Evolutionary conservation across 1,140 invertebrate species (phyloP).

Genomic region (Drosophila nannoptera): DNA sequence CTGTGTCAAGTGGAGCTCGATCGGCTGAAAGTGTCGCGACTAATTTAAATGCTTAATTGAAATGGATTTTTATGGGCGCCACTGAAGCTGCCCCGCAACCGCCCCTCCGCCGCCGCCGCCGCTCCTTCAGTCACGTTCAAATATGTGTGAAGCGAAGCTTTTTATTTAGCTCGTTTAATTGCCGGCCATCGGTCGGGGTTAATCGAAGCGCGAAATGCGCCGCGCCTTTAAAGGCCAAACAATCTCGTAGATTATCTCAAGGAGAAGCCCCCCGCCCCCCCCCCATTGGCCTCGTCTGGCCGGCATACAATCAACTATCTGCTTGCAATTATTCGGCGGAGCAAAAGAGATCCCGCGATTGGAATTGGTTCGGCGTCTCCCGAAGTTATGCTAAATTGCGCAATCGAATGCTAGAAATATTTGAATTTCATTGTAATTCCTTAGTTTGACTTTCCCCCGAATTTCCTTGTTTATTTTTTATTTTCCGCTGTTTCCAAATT

Average conservation of each 20-base stretch:
- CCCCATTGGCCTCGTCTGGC: too few species aligned
- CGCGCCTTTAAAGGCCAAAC: neutral
- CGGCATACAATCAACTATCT: neutral
- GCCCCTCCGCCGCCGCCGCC: neutral
- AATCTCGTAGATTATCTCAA: too few species aligned
- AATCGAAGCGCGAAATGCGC: constrained; percentile 67
- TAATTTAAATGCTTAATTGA: constrained; percentile 79
- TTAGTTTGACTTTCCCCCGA: neutral
- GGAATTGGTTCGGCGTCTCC: neutral
- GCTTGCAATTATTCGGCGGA: neutral
- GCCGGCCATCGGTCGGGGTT: constrained; percentile 54
- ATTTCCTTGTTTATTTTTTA: constrained; percentile 2
- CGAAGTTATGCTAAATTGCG: constrained; percentile 4
- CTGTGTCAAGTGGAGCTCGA: constrained; percentile 15
- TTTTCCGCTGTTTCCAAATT: constrained; percentile 15
- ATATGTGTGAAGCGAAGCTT: constrained; percentile 70
- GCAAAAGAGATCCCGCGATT: neutral
- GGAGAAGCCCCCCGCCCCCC: too few species aligned
- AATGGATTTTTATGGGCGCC: constrained; percentile 76
- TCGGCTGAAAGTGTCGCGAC: constrained; percentile 70
- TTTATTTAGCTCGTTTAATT: constrained; percentile 77
- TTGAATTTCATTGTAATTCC: constrained; percentile 60
- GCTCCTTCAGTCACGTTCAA: constrained; percentile 26
- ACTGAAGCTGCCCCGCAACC: constrained; percentile 34
- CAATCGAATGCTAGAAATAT: constrained; percentile 4